A percentile compares a stretch with the other conserved stretches of the same genome.
phyloP scores from a whole-genome alignment of 2,797 vertebrate species.

The Furcifer pardalis region DNA sequence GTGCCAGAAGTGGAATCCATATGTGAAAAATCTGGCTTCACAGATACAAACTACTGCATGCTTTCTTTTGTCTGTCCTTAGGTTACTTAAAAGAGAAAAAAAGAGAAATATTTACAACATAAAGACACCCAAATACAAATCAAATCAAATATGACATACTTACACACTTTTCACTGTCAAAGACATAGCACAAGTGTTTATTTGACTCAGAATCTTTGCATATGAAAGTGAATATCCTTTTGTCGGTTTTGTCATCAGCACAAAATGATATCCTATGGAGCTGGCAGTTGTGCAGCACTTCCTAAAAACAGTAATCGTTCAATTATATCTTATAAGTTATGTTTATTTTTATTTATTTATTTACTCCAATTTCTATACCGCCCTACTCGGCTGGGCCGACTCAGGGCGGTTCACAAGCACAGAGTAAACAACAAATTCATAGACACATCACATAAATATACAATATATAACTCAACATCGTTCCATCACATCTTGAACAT shows the following conservation, averaged over 20 bases:
- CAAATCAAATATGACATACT: slow-evolving; percentile 70
- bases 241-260: slow-evolving; percentile 98
- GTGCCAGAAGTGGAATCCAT: background rate
- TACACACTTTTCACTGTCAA: slow-evolving; percentile 99
- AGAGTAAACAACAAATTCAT: no score
- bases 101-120: slow-evolving; percentile 20
- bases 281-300: slow-evolving; percentile 95
- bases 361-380: no score
- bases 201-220: slow-evolving; percentile 98
- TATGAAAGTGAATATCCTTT: slow-evolving; percentile 99
- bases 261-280: slow-evolving; percentile 98
- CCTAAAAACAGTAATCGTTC: slow-evolving; percentile 78
- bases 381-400: no score
- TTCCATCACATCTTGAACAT: background rate
- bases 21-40: background rate
- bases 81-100: slow-evolving; percentile 27
- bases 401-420: no score
- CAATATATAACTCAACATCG: no score
- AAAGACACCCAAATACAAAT: slow-evolving; percentile 2
- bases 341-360: no score
- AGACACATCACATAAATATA: no score
- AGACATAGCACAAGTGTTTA: slow-evolving; percentile 97
- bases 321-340: background rate
- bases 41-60: background rate
- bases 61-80: background rate